Conservation (phyloP, 64 coral and sea anemone species). For the Trachythela sp. region DNA sequence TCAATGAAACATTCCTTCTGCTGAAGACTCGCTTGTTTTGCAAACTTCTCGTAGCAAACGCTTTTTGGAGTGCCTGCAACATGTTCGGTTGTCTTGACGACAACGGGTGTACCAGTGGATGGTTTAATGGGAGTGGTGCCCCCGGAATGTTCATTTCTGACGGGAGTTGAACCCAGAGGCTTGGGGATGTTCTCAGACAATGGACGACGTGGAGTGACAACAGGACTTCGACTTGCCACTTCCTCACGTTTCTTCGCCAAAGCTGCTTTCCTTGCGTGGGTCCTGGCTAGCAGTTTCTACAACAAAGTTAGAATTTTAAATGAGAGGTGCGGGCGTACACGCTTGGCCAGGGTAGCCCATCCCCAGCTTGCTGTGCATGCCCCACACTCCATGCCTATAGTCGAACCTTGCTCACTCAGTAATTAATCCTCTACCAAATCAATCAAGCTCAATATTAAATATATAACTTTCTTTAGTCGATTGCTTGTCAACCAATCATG, state of each 20-base stretch:
- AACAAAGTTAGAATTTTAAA: background rate
- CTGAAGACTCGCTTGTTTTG: background rate
- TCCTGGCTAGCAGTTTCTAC: conserved; percentile 10
- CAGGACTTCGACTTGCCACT: conserved; percentile 8
- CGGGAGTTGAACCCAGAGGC: background rate
- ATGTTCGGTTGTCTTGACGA: background rate
- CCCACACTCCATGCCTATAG: no score
- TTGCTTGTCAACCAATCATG: no score
- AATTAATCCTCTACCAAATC: no score
- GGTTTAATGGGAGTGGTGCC: background rate
- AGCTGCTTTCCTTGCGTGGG: conserved; percentile 4
- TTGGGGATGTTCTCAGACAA: background rate
- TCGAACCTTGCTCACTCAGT: no score
- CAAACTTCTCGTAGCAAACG: background rate
- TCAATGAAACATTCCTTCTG: conserved; percentile 18
- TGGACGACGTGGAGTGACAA: background rate
- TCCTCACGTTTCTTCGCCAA: conserved; percentile 1
- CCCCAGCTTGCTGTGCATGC: no score
- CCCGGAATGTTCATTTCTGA: background rate
- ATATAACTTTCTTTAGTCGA: no score
- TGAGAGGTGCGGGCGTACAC: no score
- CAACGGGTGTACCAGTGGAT: background rate
- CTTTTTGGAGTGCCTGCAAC: background rate
- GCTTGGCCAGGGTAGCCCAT: no score
- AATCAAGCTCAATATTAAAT: no score